Base-by-base conservation (phyloP, 1,140 invertebrate species). In the Drosophila pseudoobscura region DNA sequence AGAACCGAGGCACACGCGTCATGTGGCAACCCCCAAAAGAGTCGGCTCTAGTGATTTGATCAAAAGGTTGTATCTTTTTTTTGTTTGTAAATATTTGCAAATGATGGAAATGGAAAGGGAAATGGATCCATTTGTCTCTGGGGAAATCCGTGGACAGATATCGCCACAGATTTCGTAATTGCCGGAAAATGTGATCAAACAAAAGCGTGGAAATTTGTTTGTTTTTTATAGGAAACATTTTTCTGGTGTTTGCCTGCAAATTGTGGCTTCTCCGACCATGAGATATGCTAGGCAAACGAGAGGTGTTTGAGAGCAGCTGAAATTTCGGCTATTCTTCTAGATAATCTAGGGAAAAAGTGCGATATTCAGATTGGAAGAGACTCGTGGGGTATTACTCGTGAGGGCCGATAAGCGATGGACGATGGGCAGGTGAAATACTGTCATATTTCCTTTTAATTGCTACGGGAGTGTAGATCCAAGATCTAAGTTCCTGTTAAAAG, bases 61-160 rank as follows among this genome's bases (percentile, higher is more conserved):
- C 80, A 77, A 24, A 13, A 4, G 24, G 9, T 6, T 51, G 44
- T 29, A 6, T 8, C 20, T 8, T 31, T 31, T 35, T 65, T 80
- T 64, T n/a, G n/a, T 63, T 49, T 43, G 63, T 88, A 78, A 85
- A 83, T 88, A 85, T 85, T 85, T 85, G 80, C 78, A 44, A 74
- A 49, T 64, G 72, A 74, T 77, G 68, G 51, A 29, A 68, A 68
- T 68, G 45, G 65, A 78, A 66, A 74, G 74, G 68, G 51, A 29
- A 68, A 68, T 68, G 45, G 65, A 83, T 72, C 78, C 63, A 57
- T 65, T 62, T 71, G 58, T 65, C 57, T 80, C 72, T 72, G 54
- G 68, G 70, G 62, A 20, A 55, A 72, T 41, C 26, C 8, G 1
- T 46, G 45, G 63, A 58, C 46, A 65, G 71, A 59, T 76, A 85